These are phyloP conservation scores for Poliocrania exsul DNA, from an alignment of 2,797 vertebrate species.

Conservation along the genomic window DNA sequence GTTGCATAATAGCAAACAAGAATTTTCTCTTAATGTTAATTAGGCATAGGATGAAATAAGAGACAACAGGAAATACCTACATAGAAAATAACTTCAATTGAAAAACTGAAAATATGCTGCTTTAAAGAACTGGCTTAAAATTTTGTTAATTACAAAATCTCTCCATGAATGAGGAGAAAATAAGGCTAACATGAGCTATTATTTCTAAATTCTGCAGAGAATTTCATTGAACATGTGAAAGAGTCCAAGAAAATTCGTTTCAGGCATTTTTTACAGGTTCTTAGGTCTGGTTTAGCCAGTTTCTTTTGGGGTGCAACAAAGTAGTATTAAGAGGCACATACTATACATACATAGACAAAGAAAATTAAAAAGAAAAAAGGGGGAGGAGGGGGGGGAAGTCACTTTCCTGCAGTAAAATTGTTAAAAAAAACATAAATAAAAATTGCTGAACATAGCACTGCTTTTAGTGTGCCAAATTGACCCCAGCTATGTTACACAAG, in stretches of 20 bases:
- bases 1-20: background rate
- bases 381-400: too few relatives aligned
- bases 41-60: background rate
- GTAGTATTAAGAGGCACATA: background rate
- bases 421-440: background rate
- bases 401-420: background rate
- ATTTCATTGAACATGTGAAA: background rate
- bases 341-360: background rate
- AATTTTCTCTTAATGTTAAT: background rate
- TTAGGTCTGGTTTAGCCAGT: background rate
- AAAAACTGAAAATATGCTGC: accelerated
- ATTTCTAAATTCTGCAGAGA: background rate
- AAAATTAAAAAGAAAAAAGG: background rate
- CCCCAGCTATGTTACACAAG: background rate
- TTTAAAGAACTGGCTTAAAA: background rate
- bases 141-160: background rate
- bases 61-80: background rate
- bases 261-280: background rate
- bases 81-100: background rate
- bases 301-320: background rate
- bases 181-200: background rate
- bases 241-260: background rate
- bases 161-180: background rate
- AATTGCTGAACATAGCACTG: background rate
- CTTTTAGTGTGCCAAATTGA: background rate